Conservation (phyloP, 92 coral and sea anemone species). For the Muricea muricata region DNA sequence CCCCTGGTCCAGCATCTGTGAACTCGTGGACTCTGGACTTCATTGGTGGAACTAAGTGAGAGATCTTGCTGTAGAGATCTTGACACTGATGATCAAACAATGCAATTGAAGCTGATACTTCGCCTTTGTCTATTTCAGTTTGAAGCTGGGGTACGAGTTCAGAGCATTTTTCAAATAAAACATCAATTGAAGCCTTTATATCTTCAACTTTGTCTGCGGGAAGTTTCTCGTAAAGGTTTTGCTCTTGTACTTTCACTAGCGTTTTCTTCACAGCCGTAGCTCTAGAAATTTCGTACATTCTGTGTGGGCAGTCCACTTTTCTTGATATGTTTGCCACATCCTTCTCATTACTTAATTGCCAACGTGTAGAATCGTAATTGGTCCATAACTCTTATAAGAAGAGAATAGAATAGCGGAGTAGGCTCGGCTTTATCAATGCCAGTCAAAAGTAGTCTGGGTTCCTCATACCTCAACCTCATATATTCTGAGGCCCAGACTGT, state of each 20-base stretch:
- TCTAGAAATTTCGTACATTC: constrained; percentile 35
- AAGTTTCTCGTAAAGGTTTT: no score
- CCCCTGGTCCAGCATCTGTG: constrained; percentile 48
- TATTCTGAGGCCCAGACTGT: constrained; percentile 56
- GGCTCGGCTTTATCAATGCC: no score
- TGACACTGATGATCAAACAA: constrained; percentile 18
- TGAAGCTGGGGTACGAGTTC: no score
- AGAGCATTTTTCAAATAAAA: no score
- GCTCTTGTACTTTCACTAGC: no score
- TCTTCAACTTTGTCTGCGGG: no score
- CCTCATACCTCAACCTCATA: constrained; percentile 14
- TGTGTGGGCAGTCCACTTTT: constrained; percentile 11
- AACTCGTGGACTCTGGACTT: constrained; percentile 36
- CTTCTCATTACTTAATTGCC: constrained; percentile 14
- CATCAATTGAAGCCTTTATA: no score
- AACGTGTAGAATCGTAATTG: constrained; percentile 15
- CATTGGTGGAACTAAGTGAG: not conserved
- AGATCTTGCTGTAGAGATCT: no score
- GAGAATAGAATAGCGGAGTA: not conserved
- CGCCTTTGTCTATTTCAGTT: no score
- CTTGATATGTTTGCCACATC: constrained; percentile 15
- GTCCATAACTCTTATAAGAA: not conserved
- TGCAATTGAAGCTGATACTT: no score
- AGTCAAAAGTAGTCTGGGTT: not conserved
- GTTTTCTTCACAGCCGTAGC: constrained; percentile 23